phyloP scores from a whole-genome alignment of 2,888 invertebrate species.

The Danaus chrysippus region DNA sequence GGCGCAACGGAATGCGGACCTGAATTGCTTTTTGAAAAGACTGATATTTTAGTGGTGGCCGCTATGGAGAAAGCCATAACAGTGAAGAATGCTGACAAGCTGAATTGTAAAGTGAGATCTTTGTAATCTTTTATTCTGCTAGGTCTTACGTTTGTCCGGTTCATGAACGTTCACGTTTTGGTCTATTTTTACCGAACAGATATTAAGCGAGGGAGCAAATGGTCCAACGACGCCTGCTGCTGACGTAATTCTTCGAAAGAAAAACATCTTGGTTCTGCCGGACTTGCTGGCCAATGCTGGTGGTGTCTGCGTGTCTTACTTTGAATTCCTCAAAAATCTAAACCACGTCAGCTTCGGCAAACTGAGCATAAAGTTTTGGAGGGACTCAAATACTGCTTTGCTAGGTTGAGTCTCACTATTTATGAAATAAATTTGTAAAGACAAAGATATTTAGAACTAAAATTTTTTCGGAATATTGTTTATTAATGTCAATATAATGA shows the following conservation, averaged over 20 bases:
- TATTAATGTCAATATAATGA: neutral
- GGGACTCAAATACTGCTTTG: constrained; percentile 89
- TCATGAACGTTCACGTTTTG: too few species aligned
- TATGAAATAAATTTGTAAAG: too few species aligned
- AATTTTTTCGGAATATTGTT: constrained; percentile 22
- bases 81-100: constrained; percentile 82
- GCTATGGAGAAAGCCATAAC: constrained; percentile 88
- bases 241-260: constrained; percentile 85
- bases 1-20: constrained; percentile 79
- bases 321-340: constrained; percentile 94
- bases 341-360: constrained; percentile 94
- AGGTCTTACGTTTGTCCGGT: too few species aligned
- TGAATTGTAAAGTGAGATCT: constrained; percentile 83
- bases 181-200: constrained; percentile 58
- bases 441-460: neutral
- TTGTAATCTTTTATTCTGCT: neutral
- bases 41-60: constrained; percentile 90
- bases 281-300: constrained; percentile 88
- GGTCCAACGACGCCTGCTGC: constrained; percentile 94
- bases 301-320: constrained; percentile 95
- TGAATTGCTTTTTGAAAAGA: constrained; percentile 83
- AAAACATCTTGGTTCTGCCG: constrained; percentile 88
- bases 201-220: constrained; percentile 93
- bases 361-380: constrained; percentile 91
- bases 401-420: constrained; percentile 71